A percentile compares a stretch with the other conserved stretches of the same genome.
Evolutionary conservation across 1,140 invertebrate species (phyloP).

Genomic region (Habropoda laboriosa): DNA sequence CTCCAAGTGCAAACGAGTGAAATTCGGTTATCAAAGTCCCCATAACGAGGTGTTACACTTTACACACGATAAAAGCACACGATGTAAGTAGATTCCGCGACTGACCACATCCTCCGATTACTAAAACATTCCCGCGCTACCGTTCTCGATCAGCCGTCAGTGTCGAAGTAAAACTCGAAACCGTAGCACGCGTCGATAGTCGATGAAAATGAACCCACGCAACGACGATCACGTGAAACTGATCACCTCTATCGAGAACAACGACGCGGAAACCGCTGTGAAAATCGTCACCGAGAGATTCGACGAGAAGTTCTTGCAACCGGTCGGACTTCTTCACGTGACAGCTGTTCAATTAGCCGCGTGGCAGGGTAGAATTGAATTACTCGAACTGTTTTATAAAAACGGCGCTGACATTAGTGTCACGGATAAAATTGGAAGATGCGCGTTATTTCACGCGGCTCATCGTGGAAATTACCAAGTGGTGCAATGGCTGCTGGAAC

Average conservation of each 20-base stretch:
- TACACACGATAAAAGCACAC: background rate
- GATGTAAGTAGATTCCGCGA: constrained; percentile 13
- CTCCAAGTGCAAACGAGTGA: too few relatives aligned
- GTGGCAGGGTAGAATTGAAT: constrained; percentile 50
- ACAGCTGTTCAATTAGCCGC: constrained; percentile 60
- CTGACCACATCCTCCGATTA: constrained; percentile 52
- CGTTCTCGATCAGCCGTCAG: background rate
- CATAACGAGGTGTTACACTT: background rate
- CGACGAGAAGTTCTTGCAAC: background rate
- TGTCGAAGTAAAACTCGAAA: background rate
- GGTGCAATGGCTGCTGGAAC: constrained; percentile 52
- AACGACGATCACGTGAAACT: constrained; percentile 2
- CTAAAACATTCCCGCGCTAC: background rate
- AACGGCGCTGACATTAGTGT: constrained; percentile 54
- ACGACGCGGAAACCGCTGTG: background rate
- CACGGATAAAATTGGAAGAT: constrained; percentile 64
- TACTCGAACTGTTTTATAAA: constrained; percentile 46
- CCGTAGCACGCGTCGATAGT: background rate
- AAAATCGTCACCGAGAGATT: constrained; percentile 15
- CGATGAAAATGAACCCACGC: background rate
- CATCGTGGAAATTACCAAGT: constrained; percentile 37
- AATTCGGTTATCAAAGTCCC: background rate
- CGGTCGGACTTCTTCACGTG: constrained; percentile 33
- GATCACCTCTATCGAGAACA: constrained; percentile 27
- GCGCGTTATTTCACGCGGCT: constrained; percentile 61